Conservation (phyloP, 1,140 invertebrate genomes). For the Scaptodrosophila lebanonensis region DNA sequence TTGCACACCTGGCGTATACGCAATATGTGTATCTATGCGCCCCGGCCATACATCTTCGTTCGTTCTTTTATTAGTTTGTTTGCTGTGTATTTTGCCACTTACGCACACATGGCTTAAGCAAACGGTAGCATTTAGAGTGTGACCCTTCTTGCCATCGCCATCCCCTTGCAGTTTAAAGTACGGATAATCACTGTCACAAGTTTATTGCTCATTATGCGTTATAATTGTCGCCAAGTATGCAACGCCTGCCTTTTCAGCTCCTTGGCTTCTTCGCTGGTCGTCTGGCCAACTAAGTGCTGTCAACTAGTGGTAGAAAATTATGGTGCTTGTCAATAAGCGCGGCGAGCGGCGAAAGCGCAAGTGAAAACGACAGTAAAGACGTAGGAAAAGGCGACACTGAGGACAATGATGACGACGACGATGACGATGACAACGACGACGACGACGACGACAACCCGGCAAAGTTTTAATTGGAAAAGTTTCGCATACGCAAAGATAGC, state of each 20-base stretch:
- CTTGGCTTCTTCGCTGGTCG: no score
- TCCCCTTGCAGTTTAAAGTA: conserved; percentile 23
- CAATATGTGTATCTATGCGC: conserved; percentile 34
- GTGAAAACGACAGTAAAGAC: no score
- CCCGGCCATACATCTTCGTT: background rate
- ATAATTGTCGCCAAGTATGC: conserved; percentile 49
- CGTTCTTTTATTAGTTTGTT: no score
- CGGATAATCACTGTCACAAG: conserved; percentile 32
- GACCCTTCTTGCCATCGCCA: conserved; percentile 6
- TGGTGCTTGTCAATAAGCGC: no score
- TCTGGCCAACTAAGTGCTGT: no score
- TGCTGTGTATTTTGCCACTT: conserved; percentile 3
- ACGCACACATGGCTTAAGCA: background rate
- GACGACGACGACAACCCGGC: conserved; percentile 25
- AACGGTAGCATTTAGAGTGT: conserved; percentile 11
- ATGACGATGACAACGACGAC: conserved; percentile 10
- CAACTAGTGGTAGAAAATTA: no score
- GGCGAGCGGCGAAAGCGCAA: no score
- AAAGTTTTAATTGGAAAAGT: conserved; percentile 71
- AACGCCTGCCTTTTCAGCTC: no score
- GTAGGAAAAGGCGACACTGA: no score
- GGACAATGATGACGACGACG: conserved; percentile 5
- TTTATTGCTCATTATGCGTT: conserved; percentile 67
- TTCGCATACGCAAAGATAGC: conserved; percentile 69
- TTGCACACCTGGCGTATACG: conserved; percentile 41